phyloP scores from a whole-genome alignment of 2,888 invertebrate species.

The Parapristionchus giblindavisi region DNA sequence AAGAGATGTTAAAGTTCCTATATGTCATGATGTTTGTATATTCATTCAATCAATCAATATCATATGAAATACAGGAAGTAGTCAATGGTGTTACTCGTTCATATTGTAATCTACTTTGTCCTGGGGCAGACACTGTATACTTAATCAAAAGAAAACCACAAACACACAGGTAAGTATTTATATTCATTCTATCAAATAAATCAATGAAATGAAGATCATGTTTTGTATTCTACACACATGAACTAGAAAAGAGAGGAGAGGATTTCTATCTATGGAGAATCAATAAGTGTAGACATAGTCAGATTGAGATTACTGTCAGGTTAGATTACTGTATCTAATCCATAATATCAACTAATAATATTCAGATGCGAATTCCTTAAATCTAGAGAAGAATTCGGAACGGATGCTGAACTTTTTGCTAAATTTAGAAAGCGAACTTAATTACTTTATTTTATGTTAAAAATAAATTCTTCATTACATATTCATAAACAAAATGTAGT shows the following conservation, averaged over 20 bases:
- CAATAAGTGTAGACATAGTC: conserved; percentile 34
- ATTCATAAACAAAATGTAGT: neutral
- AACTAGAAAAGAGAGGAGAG: conserved; percentile 15
- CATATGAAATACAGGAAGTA: conserved; percentile 50
- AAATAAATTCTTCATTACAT: neutral
- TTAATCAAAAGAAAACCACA: conserved; percentile 37
- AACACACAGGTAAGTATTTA: conserved; percentile 23
- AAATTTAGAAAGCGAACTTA: neutral
- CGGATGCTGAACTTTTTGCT: conserved; percentile 18
- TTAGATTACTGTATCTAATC: neutral
- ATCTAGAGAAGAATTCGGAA: neutral
- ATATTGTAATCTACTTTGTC: conserved; percentile 63
- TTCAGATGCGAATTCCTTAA: conserved; percentile 21
- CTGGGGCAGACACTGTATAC: conserved; percentile 65
- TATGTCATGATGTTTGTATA: conserved; percentile 16
- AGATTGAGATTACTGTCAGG: conserved; percentile 32
- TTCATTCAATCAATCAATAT: neutral
- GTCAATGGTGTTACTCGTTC: conserved; percentile 63
- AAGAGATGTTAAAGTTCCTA: neutral
- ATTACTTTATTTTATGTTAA: neutral
- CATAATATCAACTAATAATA: neutral
- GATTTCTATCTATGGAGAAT: conserved; percentile 30
- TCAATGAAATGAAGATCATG: conserved; percentile 17
- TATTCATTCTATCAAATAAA: neutral
- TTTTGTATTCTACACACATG: conserved; percentile 35